Percentiles rank a stretch among this genome's conserved stretches.
These are phyloP conservation scores for Lagothrix lagotricha DNA, from an alignment of 2,797 vertebrate species.

Conservation along the genomic window DNA sequence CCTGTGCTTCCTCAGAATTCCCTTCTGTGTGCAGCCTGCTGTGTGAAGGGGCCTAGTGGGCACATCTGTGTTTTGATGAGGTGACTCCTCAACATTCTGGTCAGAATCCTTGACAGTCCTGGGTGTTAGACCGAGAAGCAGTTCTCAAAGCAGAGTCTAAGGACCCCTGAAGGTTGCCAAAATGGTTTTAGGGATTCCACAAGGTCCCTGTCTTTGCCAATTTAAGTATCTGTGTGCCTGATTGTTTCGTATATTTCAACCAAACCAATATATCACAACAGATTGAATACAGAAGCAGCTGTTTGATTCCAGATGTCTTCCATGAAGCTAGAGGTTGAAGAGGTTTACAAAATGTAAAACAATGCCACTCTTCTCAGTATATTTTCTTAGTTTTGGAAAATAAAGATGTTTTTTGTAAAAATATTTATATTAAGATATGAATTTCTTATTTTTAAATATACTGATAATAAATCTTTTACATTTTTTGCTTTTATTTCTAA, in stretches of 20 bases:
- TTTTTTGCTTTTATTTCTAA: background rate
- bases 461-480: background rate
- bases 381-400: background rate
- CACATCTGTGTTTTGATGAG: background rate
- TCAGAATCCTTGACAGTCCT: background rate
- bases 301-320: background rate
- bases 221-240: background rate
- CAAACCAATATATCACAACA: background rate
- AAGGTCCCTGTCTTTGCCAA: background rate
- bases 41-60: accelerated
- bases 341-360: background rate
- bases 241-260: background rate
- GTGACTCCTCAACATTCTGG: background rate
- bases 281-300: background rate
- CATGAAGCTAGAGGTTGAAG: background rate
- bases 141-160: background rate
- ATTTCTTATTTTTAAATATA: background rate
- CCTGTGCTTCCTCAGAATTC: background rate
- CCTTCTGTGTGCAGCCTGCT: background rate
- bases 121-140: background rate
- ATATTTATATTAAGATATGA: background rate
- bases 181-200: background rate
- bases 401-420: background rate
- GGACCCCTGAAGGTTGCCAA: background rate
- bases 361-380: background rate